Evolutionary conservation across 2,113 vertebrate species (phyloP), one percentile per base, ranked within the genome.

Genomic region (Phylloscopus trochiloides): DNA sequence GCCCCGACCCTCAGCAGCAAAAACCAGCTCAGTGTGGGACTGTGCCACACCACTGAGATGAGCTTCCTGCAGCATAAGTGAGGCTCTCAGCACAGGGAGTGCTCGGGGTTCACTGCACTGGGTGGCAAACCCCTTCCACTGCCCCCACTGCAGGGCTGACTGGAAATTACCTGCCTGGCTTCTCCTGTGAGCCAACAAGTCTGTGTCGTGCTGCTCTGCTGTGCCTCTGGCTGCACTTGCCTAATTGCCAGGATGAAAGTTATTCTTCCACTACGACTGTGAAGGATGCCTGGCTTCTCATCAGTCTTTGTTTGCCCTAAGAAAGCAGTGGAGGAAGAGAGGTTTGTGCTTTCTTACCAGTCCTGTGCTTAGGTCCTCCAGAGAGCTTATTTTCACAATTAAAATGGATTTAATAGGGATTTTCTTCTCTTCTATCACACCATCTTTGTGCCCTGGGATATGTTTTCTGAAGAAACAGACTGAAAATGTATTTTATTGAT

Each of bases 61-160:
- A 62, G 50, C 50, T 73, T 40, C 43, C 45, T 65, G 0, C 0
- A 20, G 63, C 16, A 3, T 3, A 4, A 32, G 7, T 1, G 68
- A 43, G 47, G 50, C 28, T 88, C 38, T 80, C 17, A 12, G 67
- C 45, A 28, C 24, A 66, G 72, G 21, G 50, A 5, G 40, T 7
- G 17, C 74, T 4, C 0, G 0, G 15, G 42, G 40, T 12, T 87
- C 4, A 2, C 74, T 67, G 82, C 31, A 5, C 50, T 47, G 76
- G 22, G 6, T 20, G 61, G 40, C 63, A 66, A 34, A 58, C 6
- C 8, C 32, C 59, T 58, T 42, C 34, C 26, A 1, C 26, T 19
- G 3, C 12, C 16, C 47, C 13, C 14, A 2, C 3, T 31, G 77
- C 38, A 40, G 5, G 12, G 42, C 55, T 58, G 63, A 8, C 42